phyloP scores from a whole-genome alignment of 2,888 invertebrate species.

The Cantharis nigra region DNA sequence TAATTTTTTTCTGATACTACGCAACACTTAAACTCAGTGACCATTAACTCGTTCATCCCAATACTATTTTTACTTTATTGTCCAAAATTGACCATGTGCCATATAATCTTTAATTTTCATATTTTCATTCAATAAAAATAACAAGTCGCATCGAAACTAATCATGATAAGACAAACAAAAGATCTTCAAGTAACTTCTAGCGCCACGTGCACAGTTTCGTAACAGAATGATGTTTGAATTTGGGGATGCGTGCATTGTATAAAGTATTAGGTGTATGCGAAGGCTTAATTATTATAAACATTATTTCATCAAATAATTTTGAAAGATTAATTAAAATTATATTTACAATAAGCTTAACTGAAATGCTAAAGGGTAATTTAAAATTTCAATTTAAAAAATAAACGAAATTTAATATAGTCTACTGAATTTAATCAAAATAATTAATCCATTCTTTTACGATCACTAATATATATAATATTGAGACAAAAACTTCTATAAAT shows the following conservation, averaged over 20 bases:
- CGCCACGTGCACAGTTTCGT: not conserved
- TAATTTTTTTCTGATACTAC: not conserved
- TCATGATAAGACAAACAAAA: not conserved
- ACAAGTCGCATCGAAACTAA: not conserved
- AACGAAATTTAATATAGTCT: too few relatives aligned
- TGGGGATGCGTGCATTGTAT: not conserved
- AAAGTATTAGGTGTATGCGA: not conserved
- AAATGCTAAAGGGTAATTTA: not conserved
- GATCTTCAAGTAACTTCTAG: not conserved
- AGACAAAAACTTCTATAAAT: too few relatives aligned
- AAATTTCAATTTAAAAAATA: too few relatives aligned
- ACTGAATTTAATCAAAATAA: too few relatives aligned
- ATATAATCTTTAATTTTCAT: not conserved
- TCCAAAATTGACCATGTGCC: not conserved
- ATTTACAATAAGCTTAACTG: not conserved
- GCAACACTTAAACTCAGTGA: not conserved
- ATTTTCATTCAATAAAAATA: not conserved
- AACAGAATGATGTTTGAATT: not conserved
- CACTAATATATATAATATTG: too few relatives aligned
- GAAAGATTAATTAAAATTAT: not conserved
- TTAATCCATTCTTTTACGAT: too few relatives aligned
- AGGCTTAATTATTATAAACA: not conserved
- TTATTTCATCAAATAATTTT: not conserved
- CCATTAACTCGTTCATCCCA: not conserved
- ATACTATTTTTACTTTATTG: not conserved